A percentile compares a stretch with the other conserved stretches of the same genome.
Conservation (phyloP, 2,113 vertebrate genomes). For the Heptranchias perlo region DNA sequence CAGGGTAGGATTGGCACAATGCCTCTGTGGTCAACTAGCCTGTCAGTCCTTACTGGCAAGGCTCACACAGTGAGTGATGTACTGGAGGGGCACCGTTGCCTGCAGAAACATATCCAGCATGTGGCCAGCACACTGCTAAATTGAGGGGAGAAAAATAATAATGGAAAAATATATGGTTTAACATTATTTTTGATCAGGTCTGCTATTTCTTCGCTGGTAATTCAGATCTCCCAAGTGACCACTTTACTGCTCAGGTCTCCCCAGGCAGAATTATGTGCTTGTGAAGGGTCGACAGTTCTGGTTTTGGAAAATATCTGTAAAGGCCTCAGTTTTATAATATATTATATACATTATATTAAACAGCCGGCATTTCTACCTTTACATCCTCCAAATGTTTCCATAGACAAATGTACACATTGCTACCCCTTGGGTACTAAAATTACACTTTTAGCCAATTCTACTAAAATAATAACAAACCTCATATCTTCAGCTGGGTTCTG, state of each 20-base stretch:
- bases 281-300: neutral
- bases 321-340: neutral
- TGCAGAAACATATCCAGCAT: neutral
- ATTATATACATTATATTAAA: neutral
- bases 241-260: neutral
- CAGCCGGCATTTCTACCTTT: neutral
- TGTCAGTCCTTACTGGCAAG: neutral
- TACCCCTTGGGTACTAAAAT: neutral
- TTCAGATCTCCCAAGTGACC: neutral
- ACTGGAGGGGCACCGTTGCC: neutral
- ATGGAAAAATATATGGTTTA: conserved; percentile 5
- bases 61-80: neutral
- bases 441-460: neutral
- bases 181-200: neutral
- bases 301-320: neutral
- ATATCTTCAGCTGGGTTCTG: neutral
- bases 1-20: too few species aligned
- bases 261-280: neutral
- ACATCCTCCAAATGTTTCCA: neutral
- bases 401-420: neutral
- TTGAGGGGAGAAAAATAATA: neutral
- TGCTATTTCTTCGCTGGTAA: neutral
- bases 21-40: too few species aligned
- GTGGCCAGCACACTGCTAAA: neutral
- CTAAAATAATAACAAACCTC: neutral